phyloP scores from a whole-genome alignment of 2,888 invertebrate species.

The Eilema sororculum region DNA sequence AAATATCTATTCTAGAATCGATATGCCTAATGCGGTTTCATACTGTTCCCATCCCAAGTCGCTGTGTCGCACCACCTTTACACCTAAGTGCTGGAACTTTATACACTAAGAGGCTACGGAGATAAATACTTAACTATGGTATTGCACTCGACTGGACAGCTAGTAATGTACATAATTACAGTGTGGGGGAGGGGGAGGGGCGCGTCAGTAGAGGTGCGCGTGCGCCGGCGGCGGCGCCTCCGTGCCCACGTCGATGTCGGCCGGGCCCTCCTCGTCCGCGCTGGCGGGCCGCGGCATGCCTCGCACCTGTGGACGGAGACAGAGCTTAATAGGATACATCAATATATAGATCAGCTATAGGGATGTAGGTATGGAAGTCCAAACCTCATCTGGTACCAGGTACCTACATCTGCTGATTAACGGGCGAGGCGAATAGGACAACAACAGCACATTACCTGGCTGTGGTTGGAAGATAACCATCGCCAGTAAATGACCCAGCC shows the following conservation, averaged over 20 bases:
- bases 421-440: background rate
- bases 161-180: slow-evolving; percentile 85
- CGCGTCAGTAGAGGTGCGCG: slow-evolving; percentile 38
- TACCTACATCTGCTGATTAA: background rate
- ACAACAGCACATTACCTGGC: too few relatives aligned
- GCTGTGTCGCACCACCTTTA: slow-evolving; percentile 25
- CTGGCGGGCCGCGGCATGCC: slow-evolving; percentile 62
- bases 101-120: slow-evolving; percentile 79
- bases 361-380: background rate
- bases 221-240: slow-evolving; percentile 73
- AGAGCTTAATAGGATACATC: background rate
- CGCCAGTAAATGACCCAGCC: too few relatives aligned
- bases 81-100: slow-evolving; percentile 63
- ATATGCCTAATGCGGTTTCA: too few relatives aligned
- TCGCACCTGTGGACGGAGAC: slow-evolving; percentile 66
- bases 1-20: too few relatives aligned
- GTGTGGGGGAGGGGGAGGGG: slow-evolving; percentile 23
- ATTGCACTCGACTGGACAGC: slow-evolving; percentile 80
- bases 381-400: background rate
- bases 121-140: slow-evolving; percentile 86
- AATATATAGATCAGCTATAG: background rate
- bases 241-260: slow-evolving; percentile 85
- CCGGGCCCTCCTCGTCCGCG: slow-evolving; percentile 75
- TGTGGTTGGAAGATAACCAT: too few relatives aligned
- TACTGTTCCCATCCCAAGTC: too few relatives aligned